Percentiles rank a stretch among this genome's conserved stretches.
Conservation (phyloP, 2,797 vertebrate genomes). For the Argyrosomus regius region DNA sequence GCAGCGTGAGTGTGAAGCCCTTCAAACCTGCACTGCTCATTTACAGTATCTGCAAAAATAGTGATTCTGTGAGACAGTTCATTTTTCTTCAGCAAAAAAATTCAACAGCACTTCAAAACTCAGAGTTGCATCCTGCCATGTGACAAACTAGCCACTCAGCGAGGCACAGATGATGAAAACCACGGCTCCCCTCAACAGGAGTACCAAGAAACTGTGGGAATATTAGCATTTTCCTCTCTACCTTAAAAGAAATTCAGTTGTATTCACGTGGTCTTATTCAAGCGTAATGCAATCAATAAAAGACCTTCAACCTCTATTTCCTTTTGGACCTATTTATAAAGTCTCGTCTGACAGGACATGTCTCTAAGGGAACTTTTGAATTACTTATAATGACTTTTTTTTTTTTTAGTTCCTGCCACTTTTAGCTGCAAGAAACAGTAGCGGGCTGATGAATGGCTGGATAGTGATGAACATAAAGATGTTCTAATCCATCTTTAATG, state of each 20-base stretch:
- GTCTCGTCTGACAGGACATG: conserved; percentile 24
- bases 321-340: conserved; percentile 27
- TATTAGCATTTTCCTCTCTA: neutral
- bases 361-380: conserved; percentile 40
- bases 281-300: conserved; percentile 27
- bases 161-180: neutral
- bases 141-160: neutral
- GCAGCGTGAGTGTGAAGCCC: neutral
- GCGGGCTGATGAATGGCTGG: conserved; percentile 41
- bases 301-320: conserved; percentile 21
- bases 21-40: neutral
- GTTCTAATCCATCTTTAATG: conserved; percentile 67
- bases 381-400: conserved; percentile 41
- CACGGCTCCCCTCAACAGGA: neutral
- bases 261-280: neutral
- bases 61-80: neutral
- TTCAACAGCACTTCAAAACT: conserved; percentile 28
- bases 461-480: conserved; percentile 46
- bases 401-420: conserved; percentile 29
- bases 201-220: neutral
- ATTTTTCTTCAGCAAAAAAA: conserved; percentile 11
- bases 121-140: neutral
- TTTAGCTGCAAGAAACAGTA: conserved; percentile 24
- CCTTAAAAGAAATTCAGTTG: conserved; percentile 13
- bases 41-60: neutral